Evolutionary conservation across 2,888 invertebrate species (phyloP).

Genomic region (Notodonta dromedarius): DNA sequence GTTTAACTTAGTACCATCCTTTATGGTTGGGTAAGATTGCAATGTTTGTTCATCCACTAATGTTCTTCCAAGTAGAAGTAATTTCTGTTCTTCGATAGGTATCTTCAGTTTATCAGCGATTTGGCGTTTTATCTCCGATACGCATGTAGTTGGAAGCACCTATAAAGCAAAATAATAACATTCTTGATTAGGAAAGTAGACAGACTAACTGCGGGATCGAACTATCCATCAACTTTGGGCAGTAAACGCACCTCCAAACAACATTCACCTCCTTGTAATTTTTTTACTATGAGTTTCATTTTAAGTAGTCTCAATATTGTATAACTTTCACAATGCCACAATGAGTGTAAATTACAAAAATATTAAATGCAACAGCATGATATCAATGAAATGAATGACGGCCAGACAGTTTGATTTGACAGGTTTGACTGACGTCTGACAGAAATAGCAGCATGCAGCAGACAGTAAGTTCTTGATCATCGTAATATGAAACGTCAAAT

Average conservation of each 20-base stretch:
- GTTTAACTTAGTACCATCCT: constrained; percentile 90
- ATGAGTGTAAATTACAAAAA: constrained; percentile 33
- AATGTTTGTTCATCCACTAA: constrained; percentile 89
- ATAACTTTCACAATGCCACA: constrained; percentile 23
- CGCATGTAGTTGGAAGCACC: constrained; percentile 83
- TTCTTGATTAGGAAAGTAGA: neutral
- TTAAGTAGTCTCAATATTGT: constrained; percentile 32
- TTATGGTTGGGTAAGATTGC: constrained; percentile 88
- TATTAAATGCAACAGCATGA: constrained; percentile 36
- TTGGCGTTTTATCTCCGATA: constrained; percentile 88
- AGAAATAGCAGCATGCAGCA: too few species aligned
- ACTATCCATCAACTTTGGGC: neutral
- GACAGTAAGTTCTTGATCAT: too few species aligned
- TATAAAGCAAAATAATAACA: constrained; percentile 44
- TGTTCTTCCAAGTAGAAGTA: constrained; percentile 88
- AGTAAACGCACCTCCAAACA: constrained; percentile 83
- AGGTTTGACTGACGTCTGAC: too few species aligned
- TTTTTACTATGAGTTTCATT: constrained; percentile 90
- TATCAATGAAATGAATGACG: constrained; percentile 21
- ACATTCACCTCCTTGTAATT: constrained; percentile 89
- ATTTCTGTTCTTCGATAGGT: constrained; percentile 87
- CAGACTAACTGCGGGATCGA: neutral
- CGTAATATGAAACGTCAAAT: too few species aligned
- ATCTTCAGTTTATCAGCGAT: constrained; percentile 86
- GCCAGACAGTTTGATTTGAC: neutral